A percentile compares a stretch with the other conserved stretches of the same genome.
Conservation (phyloP, 1,140 invertebrate genomes). For the Ooceraea biroi region DNA sequence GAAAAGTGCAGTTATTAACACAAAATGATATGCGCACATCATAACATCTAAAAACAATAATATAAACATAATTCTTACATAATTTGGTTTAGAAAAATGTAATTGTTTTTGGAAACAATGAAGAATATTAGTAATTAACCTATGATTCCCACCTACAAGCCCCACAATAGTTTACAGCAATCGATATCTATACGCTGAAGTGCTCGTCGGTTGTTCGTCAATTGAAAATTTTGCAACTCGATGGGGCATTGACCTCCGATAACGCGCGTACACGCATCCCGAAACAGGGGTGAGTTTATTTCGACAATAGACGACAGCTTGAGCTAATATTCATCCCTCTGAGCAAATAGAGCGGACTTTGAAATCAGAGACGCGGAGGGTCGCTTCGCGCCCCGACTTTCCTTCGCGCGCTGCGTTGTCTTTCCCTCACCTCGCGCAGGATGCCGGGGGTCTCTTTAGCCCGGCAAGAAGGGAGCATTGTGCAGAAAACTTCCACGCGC, state of each 20-base stretch:
- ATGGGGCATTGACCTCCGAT: conserved; percentile 17
- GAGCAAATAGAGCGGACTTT: conserved; percentile 61
- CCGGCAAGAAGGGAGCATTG: conserved; percentile 76
- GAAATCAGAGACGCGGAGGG: conserved; percentile 66
- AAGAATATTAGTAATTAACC: too few species aligned
- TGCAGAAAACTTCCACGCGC: conserved; percentile 74
- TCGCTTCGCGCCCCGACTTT: conserved; percentile 66
- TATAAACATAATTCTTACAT: too few species aligned
- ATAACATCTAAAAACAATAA: too few species aligned
- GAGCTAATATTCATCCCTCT: conserved; percentile 83
- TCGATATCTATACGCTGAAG: neutral
- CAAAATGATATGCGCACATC: neutral
- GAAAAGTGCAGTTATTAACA: neutral
- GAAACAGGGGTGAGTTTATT: conserved; percentile 75
- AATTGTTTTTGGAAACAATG: too few species aligned
- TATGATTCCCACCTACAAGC: too few species aligned
- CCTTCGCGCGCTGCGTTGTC: conserved; percentile 41
- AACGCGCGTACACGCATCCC: neutral
- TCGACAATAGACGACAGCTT: conserved; percentile 82
- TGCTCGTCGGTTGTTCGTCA: neutral
- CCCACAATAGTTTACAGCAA: neutral
- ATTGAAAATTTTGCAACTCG: conserved; percentile 9
- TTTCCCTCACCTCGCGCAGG: conserved; percentile 36
- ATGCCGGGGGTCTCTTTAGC: conserved; percentile 61
- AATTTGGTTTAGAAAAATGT: too few species aligned